These are phyloP conservation scores for Ganaspis sp. DNA, from an alignment of 1,140 invertebrate species.

Conservation along the genomic window DNA sequence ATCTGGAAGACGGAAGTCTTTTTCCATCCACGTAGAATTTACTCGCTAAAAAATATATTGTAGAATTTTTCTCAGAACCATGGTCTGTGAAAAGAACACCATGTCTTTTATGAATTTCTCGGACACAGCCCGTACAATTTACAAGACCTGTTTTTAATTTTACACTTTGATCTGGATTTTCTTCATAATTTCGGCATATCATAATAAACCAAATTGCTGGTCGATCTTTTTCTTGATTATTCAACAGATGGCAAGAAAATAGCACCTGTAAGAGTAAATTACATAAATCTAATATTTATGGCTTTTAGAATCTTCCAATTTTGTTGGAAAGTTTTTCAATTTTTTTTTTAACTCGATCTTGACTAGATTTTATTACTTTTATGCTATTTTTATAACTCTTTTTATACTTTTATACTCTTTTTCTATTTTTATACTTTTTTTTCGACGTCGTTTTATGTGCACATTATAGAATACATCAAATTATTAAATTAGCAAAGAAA, in stretches of 20 bases:
- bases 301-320: too few relatives aligned
- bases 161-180: not conserved
- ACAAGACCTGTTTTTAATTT: slow-evolving; percentile 44
- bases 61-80: slow-evolving; percentile 40
- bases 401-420: too few relatives aligned
- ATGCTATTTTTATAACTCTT: too few relatives aligned
- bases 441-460: too few relatives aligned
- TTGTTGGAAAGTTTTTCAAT: too few relatives aligned
- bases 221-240: slow-evolving; percentile 31
- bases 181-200: slow-evolving; percentile 45
- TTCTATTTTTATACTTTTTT: too few relatives aligned
- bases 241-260: slow-evolving; percentile 57
- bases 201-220: slow-evolving; percentile 45
- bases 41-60: slow-evolving; percentile 56
- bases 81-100: slow-evolving; percentile 50
- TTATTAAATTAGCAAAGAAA: too few relatives aligned
- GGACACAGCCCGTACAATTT: slow-evolving; percentile 41
- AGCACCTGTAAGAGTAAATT: slow-evolving; percentile 48
- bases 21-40: slow-evolving; percentile 57
- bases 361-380: too few relatives aligned
- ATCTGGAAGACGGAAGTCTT: slow-evolving; percentile 53
- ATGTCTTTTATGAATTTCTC: slow-evolving; percentile 48
- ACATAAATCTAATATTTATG: slow-evolving; percentile 33
- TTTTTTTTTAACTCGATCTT: too few relatives aligned
- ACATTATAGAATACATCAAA: too few relatives aligned